Conservation (phyloP, 2,113 vertebrate species). For the Struthidea cinerea region DNA sequence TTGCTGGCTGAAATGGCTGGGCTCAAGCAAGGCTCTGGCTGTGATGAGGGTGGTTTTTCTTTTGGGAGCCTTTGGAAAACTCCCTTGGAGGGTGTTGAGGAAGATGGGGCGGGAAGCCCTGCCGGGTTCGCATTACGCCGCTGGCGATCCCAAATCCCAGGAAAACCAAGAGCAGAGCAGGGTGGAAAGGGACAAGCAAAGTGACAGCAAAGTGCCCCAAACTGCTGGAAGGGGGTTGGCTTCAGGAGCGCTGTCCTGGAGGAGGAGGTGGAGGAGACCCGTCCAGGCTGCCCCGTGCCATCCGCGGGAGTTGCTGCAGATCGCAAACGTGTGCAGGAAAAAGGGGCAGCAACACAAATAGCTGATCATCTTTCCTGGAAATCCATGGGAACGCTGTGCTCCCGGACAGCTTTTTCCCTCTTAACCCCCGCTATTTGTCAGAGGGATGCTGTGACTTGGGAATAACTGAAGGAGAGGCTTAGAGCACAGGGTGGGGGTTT, state of each 20-base stretch:
- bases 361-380: background rate
- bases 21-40: background rate
- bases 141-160: background rate
- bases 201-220: background rate
- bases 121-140: accelerated
- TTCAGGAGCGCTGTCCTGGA: background rate
- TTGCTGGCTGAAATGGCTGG: background rate
- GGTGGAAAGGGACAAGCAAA: background rate
- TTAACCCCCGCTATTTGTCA: background rate
- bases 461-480: background rate
- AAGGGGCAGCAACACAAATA: background rate
- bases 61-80: background rate
- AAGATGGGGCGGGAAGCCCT: background rate
- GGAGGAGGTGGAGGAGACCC: background rate
- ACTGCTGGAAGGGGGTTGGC: background rate
- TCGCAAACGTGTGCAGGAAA: constrained; percentile 4
- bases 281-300: background rate
- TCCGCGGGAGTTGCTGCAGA: background rate
- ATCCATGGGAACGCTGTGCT: background rate
- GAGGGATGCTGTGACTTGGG: background rate
- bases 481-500: background rate
- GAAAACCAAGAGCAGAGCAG: background rate
- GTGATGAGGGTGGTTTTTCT: background rate
- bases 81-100: background rate
- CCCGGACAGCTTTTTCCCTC: accelerated